Percentiles rank a stretch among this genome's conserved stretches.
Conservation (phyloP, 2,113 vertebrate species). For the Pomatostomus ruficeps region DNA sequence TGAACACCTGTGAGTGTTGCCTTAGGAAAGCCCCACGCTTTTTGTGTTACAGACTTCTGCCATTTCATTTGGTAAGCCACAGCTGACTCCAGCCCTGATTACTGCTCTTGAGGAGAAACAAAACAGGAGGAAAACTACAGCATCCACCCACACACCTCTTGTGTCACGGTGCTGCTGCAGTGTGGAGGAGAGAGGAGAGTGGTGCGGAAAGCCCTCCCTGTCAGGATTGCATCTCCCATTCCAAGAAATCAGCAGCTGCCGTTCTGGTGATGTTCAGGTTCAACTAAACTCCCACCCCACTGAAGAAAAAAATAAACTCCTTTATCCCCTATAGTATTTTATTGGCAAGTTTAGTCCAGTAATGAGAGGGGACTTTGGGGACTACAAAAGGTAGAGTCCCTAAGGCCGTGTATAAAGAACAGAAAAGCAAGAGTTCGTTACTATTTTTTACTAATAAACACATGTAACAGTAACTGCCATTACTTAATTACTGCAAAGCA, state of each 20-base stretch:
- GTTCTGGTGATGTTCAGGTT: neutral
- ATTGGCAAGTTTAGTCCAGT: neutral
- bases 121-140: neutral
- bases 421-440: constrained; percentile 19
- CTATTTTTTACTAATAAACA: constrained; percentile 56
- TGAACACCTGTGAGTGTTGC: neutral
- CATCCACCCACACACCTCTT: neutral
- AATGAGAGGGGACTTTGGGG: constrained; percentile 17
- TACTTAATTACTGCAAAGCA: constrained; percentile 59
- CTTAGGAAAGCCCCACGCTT: neutral
- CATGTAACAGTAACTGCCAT: constrained; percentile 27
- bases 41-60: neutral
- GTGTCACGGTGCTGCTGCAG: neutral
- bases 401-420: neutral
- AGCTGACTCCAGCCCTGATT: neutral
- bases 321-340: constrained; percentile 20
- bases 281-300: neutral
- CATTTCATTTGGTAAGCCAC: neutral
- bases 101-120: neutral
- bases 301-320: neutral
- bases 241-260: neutral
- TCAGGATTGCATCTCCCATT: neutral
- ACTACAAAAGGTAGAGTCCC: constrained; percentile 41
- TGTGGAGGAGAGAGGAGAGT: accelerated
- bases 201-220: neutral